Evolutionary conservation across 2,888 invertebrate species (phyloP).

Genomic region (Tholera decimalis): DNA sequence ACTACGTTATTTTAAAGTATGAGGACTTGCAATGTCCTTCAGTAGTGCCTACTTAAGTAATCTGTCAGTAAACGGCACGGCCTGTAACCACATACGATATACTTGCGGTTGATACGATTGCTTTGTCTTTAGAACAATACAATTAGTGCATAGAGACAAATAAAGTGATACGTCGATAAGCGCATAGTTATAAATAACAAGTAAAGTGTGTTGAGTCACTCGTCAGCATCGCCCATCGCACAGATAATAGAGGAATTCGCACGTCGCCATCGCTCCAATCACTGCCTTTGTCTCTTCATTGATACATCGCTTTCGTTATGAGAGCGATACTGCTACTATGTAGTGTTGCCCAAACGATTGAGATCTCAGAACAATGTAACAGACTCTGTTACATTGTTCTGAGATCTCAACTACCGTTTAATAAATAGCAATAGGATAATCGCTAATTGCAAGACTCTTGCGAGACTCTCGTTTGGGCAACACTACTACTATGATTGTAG

Average conservation of each 20-base stretch:
- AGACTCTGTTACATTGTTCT: no score
- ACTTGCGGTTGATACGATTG: not conserved
- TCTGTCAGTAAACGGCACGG: not conserved
- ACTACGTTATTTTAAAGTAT: not conserved
- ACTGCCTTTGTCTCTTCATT: conserved; percentile 48
- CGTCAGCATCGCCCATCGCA: conserved; percentile 5
- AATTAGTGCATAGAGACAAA: conserved; percentile 14
- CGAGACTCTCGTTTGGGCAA: no score
- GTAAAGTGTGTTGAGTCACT: conserved; percentile 52
- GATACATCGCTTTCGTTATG: conserved; percentile 37
- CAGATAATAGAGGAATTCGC: conserved; percentile 55
- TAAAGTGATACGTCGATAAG: conserved; percentile 32
- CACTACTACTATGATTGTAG: no score
- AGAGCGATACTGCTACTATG: not conserved
- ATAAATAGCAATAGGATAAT: no score
- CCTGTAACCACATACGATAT: not conserved
- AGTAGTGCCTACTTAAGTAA: no score
- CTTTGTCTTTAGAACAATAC: conserved; percentile 2
- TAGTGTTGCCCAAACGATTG: no score
- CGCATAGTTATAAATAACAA: conserved; percentile 40
- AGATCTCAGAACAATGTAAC: no score
- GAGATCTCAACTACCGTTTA: no score
- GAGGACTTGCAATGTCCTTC: not conserved
- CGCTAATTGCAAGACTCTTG: no score
- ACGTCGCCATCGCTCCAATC: conserved; percentile 34